A percentile compares a stretch with the other conserved stretches of the same genome.
Evolutionary conservation across 2,888 invertebrate genomes (phyloP).

Genomic region (Rotaria sp.): DNA sequence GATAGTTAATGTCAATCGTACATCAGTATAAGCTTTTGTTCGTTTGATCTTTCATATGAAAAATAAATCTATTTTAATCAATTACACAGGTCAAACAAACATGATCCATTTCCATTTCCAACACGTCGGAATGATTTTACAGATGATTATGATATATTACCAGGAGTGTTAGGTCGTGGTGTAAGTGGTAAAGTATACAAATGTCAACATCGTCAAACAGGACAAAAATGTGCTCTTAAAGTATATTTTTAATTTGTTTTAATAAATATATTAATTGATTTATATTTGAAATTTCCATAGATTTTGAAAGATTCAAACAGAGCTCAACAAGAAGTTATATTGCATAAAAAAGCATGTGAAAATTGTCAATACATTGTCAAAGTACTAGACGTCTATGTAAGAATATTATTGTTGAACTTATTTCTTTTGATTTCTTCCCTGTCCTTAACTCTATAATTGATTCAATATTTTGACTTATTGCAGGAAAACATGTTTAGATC

Average conservation of each 20-base stretch:
- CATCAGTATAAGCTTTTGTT: too few species aligned
- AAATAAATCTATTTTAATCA: too few species aligned
- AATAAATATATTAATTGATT: neutral
- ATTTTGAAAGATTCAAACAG: constrained; percentile 29
- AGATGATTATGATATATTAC: constrained; percentile 34
- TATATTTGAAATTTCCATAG: neutral
- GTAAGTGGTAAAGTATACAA: constrained; percentile 36
- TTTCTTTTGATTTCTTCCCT: neutral
- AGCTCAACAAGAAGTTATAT: constrained; percentile 33
- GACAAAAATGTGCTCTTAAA: constrained; percentile 35
- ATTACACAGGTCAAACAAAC: neutral
- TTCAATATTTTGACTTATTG: too few species aligned
- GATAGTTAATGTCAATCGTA: too few species aligned
- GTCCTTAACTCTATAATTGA: too few species aligned
- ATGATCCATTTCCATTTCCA: neutral
- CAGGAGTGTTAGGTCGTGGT: constrained; percentile 31
- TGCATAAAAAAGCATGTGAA: constrained; percentile 38
- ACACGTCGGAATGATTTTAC: neutral
- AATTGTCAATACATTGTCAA: constrained; percentile 85
- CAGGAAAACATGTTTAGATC: constrained; percentile 65
- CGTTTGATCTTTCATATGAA: too few species aligned
- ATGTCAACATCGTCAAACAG: constrained; percentile 33
- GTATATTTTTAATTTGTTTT: neutral
- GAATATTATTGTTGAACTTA: neutral
- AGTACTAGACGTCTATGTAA: constrained; percentile 77